A percentile compares a stretch with the other conserved stretches of the same genome.
phyloP scores from a whole-genome alignment of 2,113 vertebrate species.

The Scytalopus superciliaris region DNA sequence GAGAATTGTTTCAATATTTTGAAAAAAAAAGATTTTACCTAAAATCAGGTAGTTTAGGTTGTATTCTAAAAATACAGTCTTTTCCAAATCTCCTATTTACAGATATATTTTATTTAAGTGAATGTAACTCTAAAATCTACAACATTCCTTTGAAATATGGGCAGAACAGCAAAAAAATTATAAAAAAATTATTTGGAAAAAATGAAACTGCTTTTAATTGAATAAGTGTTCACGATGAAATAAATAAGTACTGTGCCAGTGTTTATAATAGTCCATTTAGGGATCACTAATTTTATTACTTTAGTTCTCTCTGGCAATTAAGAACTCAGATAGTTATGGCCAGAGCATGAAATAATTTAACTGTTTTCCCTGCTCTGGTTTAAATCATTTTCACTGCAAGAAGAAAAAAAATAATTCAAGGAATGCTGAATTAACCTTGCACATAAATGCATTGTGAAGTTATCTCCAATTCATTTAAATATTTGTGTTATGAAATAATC shows the following conservation, averaged over 20 bases:
- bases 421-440: background rate
- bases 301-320: constrained; percentile 13
- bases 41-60: background rate
- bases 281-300: constrained; percentile 46
- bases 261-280: constrained; percentile 30
- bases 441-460: background rate
- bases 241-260: background rate
- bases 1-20: background rate
- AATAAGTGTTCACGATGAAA: background rate
- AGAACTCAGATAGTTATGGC: background rate
- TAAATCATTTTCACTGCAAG: background rate
- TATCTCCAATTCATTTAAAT: background rate
- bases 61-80: background rate
- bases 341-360: background rate
- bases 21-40: background rate
- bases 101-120: background rate
- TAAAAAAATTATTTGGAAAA: background rate
- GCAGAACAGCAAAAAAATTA: background rate
- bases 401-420: background rate
- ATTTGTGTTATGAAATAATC: background rate
- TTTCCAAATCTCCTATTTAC: background rate
- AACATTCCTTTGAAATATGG: background rate
- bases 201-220: constrained; percentile 13
- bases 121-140: background rate
- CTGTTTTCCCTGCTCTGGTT: background rate